These are phyloP conservation scores for Clupea harengus DNA, from an alignment of 2,113 vertebrate species.

Conservation along the genomic window DNA sequence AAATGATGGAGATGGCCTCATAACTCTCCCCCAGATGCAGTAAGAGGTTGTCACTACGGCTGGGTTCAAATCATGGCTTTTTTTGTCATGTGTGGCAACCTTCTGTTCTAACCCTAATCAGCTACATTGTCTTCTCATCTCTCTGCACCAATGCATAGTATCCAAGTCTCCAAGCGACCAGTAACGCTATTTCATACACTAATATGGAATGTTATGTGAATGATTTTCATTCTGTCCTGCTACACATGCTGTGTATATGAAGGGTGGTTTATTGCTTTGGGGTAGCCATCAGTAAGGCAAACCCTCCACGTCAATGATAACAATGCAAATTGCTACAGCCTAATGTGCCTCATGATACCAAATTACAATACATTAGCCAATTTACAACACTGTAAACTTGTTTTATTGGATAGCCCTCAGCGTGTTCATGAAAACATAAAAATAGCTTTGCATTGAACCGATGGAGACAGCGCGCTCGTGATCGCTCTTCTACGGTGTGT, in stretches of 20 bases:
- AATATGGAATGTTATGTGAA: too few relatives aligned
- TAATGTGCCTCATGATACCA: neutral
- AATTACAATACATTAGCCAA: neutral
- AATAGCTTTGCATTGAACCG: neutral
- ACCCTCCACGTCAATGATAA: neutral
- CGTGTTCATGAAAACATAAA: neutral
- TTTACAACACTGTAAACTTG: neutral
- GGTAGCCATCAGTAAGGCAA: neutral
- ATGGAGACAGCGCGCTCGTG: neutral
- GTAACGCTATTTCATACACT: too few relatives aligned
- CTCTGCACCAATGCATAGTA: neutral
- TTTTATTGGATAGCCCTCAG: neutral
- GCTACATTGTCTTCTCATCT: neutral
- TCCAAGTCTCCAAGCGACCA: too few relatives aligned
- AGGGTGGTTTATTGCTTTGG: neutral
- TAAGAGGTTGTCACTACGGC: neutral
- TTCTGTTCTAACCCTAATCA: neutral
- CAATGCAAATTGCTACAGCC: neutral
- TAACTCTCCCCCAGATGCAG: neutral
- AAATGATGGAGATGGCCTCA: too few relatives aligned
- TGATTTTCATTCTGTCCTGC: neutral
- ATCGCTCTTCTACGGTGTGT: neutral
- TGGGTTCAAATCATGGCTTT: neutral
- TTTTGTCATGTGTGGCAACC: neutral
- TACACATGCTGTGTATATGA: neutral